Evolutionary conservation across 2,888 invertebrate species (phyloP).

Genomic region (Sminthurinus aureus): DNA sequence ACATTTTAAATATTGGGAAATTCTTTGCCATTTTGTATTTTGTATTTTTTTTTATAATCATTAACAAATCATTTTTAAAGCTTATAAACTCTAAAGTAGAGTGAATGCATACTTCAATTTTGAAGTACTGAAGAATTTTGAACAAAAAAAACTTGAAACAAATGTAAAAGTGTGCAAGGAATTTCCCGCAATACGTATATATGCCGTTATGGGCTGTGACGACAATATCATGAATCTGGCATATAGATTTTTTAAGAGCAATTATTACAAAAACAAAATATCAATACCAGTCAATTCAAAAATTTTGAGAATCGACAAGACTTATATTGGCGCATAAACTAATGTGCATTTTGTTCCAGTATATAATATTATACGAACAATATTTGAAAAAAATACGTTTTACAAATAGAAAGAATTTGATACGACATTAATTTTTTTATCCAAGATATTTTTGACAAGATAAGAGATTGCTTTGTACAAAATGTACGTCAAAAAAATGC

Average conservation of each 20-base stretch:
- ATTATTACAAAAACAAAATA: no score
- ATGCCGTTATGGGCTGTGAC: slow-evolving; percentile 59
- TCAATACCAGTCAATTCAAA: no score
- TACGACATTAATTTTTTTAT: no score
- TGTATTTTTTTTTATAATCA: neutral
- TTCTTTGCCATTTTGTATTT: slow-evolving; percentile 36
- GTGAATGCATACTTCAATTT: neutral
- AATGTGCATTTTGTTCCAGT: neutral
- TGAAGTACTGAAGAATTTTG: neutral
- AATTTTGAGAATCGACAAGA: no score
- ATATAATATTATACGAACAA: neutral
- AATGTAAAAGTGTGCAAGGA: slow-evolving; percentile 28
- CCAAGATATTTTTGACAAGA: neutral
- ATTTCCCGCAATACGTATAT: slow-evolving; percentile 47
- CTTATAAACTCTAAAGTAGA: neutral
- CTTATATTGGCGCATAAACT: neutral
- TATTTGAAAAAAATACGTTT: neutral
- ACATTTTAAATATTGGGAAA: slow-evolving; percentile 7
- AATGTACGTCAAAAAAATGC: slow-evolving; percentile 32
- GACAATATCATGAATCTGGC: slow-evolving; percentile 55
- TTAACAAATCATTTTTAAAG: neutral
- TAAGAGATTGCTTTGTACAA: neutral
- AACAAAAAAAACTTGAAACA: neutral
- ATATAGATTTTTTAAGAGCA: neutral
- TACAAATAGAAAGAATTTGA: neutral